phyloP scores from a whole-genome alignment of 1,140 invertebrate species.

The Arion vulgaris region DNA sequence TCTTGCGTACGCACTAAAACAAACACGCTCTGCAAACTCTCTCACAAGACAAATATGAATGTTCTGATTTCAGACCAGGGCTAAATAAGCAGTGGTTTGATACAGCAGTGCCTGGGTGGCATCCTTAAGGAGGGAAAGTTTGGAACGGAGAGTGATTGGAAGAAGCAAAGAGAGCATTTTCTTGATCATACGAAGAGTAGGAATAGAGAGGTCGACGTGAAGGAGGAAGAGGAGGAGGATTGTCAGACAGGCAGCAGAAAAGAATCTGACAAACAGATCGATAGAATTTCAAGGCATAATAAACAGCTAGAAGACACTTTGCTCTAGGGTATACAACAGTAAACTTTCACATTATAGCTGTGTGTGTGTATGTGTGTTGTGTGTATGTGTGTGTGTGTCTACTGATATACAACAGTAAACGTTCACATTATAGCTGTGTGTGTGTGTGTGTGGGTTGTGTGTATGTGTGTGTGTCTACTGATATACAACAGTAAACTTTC shows the following conservation, averaged over 20 bases:
- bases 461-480: no score
- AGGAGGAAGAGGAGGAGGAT: background rate
- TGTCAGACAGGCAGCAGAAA: background rate
- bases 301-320: background rate
- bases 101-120: background rate
- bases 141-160: background rate
- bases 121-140: background rate
- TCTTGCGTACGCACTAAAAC: background rate
- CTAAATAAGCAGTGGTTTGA: background rate
- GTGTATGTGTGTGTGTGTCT: no score
- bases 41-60: background rate
- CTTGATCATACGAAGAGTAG: background rate
- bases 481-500: no score
- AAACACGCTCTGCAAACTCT: background rate
- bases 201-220: background rate
- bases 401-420: no score
- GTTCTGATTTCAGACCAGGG: background rate
- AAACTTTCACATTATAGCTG: no score
- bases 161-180: background rate
- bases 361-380: no score
- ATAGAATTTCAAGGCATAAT: background rate
- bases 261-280: background rate
- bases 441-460: no score
- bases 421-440: no score
- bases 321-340: no score